These are phyloP conservation scores for Potamarius usumacintae DNA, from an alignment of 2,113 vertebrate genomes.

Conservation along the genomic window DNA sequence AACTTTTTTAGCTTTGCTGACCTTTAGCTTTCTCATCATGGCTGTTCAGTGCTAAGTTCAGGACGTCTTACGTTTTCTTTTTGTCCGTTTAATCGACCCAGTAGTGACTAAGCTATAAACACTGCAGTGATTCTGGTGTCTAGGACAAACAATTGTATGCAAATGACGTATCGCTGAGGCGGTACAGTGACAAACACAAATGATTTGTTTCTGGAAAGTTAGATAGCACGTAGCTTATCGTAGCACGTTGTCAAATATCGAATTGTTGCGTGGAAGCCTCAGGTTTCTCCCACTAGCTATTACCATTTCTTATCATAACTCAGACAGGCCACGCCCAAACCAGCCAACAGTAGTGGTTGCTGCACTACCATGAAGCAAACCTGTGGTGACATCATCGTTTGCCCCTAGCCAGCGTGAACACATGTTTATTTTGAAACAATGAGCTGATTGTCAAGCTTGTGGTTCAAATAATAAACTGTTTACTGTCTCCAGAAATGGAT, in stretches of 20 bases:
- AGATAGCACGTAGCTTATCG: neutral
- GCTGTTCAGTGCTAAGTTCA: neutral
- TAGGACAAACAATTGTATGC: neutral
- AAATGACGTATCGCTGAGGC: neutral
- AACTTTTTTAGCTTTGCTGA: neutral
- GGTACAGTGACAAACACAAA: neutral
- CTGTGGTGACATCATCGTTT: slow-evolving; percentile 1
- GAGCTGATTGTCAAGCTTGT: slow-evolving; percentile 13
- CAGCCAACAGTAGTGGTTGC: neutral
- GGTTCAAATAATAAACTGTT: slow-evolving; percentile 28
- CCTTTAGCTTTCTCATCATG: neutral
- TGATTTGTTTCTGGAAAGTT: neutral
- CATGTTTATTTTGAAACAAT: slow-evolving; percentile 27
- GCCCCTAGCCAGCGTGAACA: neutral
- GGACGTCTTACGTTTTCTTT: neutral
- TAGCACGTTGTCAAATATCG: neutral
- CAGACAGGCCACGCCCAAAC: neutral
- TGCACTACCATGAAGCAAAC: neutral
- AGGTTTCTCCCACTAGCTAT: neutral
- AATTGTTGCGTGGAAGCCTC: neutral
- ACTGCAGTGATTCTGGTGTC: neutral
- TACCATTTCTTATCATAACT: neutral
- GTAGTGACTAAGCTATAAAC: neutral
- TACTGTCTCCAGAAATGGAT: slow-evolving; percentile 13
- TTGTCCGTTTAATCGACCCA: too few relatives aligned